phyloP scores from a whole-genome alignment of 1,140 invertebrate genomes.

The Aethina tumida region DNA sequence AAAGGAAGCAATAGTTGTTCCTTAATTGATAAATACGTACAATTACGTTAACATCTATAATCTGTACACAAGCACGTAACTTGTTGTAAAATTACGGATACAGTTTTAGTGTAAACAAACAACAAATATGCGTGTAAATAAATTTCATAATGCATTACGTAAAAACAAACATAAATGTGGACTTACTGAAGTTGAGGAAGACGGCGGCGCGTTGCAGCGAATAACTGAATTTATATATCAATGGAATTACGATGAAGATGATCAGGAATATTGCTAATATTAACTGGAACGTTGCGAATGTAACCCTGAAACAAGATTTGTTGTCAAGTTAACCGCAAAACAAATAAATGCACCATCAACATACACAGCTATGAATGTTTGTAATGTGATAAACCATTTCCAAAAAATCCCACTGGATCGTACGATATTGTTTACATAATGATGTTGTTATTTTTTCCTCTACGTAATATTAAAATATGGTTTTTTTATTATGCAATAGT shows the following conservation, averaged over 20 bases:
- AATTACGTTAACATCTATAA: neutral
- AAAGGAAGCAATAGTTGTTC: neutral
- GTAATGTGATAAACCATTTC: no score
- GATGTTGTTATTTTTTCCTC: no score
- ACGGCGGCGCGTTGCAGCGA: slow-evolving; percentile 6
- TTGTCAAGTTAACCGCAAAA: no score
- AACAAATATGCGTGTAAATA: slow-evolving; percentile 1
- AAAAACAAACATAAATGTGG: no score
- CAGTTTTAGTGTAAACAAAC: neutral
- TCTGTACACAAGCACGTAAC: neutral
- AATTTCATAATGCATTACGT: neutral
- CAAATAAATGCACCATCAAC: no score
- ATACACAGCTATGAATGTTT: no score
- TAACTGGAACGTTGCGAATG: slow-evolving; percentile 4
- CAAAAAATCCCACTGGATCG: no score
- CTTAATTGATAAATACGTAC: neutral
- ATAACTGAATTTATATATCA: slow-evolving; percentile 11
- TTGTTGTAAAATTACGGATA: neutral
- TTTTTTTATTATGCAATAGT: no score
- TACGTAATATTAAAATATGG: no score
- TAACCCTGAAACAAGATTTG: slow-evolving; percentile 13
- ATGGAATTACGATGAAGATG: slow-evolving; percentile 8
- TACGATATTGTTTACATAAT: no score
- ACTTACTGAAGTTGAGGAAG: slow-evolving; percentile 13
- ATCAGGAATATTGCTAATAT: slow-evolving; percentile 5